Percentiles rank a stretch among this genome's conserved stretches.
Evolutionary conservation across 2,113 vertebrate genomes (phyloP).

Genomic region (Mobula hypostoma): DNA sequence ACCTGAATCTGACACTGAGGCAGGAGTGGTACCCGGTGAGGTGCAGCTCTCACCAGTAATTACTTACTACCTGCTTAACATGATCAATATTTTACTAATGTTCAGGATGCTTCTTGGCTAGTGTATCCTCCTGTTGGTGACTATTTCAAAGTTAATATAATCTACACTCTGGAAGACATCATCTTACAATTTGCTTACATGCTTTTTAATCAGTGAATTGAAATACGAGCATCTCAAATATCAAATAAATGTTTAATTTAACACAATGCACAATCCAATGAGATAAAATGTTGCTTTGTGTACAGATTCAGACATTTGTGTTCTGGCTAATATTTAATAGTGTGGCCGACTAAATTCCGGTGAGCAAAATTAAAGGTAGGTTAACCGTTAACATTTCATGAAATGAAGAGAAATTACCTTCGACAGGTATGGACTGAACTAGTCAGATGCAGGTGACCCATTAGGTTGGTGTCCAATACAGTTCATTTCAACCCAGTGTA

Average conservation of each 20-base stretch:
- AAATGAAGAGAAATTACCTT: no score
- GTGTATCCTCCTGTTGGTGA: no score
- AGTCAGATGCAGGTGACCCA: background rate
- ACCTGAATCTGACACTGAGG: background rate
- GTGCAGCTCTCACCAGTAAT: background rate
- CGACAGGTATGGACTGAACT: background rate
- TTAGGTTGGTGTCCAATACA: background rate
- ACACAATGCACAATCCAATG: background rate
- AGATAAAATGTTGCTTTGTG: background rate
- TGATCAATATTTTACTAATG: background rate
- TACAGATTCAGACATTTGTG: background rate
- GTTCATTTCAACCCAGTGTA: background rate
- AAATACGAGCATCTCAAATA: background rate
- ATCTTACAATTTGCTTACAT: background rate
- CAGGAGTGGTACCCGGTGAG: background rate
- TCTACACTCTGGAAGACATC: background rate
- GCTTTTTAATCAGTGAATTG: background rate
- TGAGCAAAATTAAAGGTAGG: background rate
- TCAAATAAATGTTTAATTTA: background rate
- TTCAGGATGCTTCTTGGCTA: background rate
- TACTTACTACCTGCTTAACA: background rate
- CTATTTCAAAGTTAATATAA: background rate
- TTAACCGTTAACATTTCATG: background rate
- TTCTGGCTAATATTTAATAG: slow-evolving; percentile 14
- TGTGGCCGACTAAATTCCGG: background rate